Base-by-base conservation (phyloP, 2,113 vertebrate genomes). In the Sphyrna mokarran region DNA sequence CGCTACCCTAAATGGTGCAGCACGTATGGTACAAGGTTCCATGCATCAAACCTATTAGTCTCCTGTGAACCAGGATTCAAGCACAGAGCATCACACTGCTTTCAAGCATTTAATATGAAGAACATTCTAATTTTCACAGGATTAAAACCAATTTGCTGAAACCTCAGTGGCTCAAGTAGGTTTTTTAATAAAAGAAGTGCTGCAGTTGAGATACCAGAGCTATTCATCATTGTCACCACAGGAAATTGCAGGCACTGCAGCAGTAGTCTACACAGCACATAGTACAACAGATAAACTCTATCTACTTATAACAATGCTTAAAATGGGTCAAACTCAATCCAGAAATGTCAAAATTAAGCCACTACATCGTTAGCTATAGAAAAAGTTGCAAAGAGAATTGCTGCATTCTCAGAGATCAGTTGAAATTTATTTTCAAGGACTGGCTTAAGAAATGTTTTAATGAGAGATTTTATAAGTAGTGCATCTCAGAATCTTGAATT, bases 151-250 rank as follows among this genome's bases (percentile, higher is more conserved):
- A 43, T 20, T 70, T 69, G 7, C 26, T 61, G 33, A 91, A 95
- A 26, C 43, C 68, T 40, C 26, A 18, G 40, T 72, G 68, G 11
- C 11, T 93, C 61, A 93, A 93, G 58, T 37, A 61, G 26, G 0
- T 72, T 29, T 95, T 95, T 72, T 72, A 91, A 93, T n/a, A 72
- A 95, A 48, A 54, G 18, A 70, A 95, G 40, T 54, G 94, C 48
- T 54, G 43, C 94, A 29, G 13, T 54, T 72, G 66, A 72, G 40
- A 48, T 54, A 72, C 68, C 94, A 29, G 26, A 72, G 94, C 68
- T 29, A 95, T 95, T 95, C 40, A 95, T 95, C 94, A 76, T 48
- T 95, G 66, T 70, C 94, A 95, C 68, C 0, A 72, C 69, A 95
- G 69, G 94, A 95, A 95, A 54, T 95, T 76, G 69, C 26, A 29